A percentile compares a stretch with the other conserved stretches of the same genome.
These are phyloP conservation scores for Aleadryas rufinucha DNA, from an alignment of 2,113 vertebrate genomes.

Conservation along the genomic window DNA sequence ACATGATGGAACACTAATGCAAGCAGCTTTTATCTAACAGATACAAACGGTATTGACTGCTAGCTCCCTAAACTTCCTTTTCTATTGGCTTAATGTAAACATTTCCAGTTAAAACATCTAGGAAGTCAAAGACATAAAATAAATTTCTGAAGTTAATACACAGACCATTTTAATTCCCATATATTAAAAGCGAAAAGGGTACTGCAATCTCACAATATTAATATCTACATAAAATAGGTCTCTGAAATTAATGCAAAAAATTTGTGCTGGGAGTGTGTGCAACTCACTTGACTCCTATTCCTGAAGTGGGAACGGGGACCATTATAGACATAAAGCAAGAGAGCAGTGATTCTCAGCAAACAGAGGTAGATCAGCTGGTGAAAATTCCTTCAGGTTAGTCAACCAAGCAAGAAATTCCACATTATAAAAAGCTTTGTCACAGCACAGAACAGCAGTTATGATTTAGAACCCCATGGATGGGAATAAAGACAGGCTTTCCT, in stretches of 20 bases:
- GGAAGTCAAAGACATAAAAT: not conserved
- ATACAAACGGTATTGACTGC: slow-evolving; percentile 8
- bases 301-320: not conserved
- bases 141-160: not conserved
- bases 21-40: slow-evolving; percentile 25
- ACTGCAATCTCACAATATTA: not conserved
- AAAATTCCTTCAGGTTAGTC: not conserved
- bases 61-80: not conserved
- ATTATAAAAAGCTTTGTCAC: not conserved
- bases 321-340: not conserved
- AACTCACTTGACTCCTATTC: not conserved
- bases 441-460: not conserved
- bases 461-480: not conserved
- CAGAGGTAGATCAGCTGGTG: not conserved
- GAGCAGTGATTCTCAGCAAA: not conserved
- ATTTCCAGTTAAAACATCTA: not conserved
- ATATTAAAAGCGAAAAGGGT: not conserved
- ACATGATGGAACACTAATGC: not conserved
- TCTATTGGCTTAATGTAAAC: not conserved
- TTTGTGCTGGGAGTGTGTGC: not conserved
- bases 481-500: not conserved
- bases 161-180: not conserved
- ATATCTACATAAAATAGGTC: not conserved
- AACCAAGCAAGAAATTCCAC: not conserved
- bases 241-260: not conserved